Evolutionary conservation across 1,140 invertebrate genomes (phyloP).

Genomic region (roundworm (Caenorhabditis elegans)): WBcel235 BX284603.4:4643001-4643500

Average conservation of each 20-base stretch:
- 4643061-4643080: no score
- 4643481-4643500: background rate
- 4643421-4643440: background rate
- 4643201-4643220: constrained; percentile 6
- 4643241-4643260: background rate
- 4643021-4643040: no score
- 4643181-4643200: background rate
- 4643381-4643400: background rate
- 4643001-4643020: no score
- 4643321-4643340: no score
- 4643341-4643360: no score
- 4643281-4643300: no score
- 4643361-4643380: background rate
- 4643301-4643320: no score
- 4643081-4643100: no score
- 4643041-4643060: no score
- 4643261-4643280: background rate
- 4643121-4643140: no score
- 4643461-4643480: background rate
- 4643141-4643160: background rate
- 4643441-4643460: background rate
- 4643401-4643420: background rate
- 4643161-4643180: constrained; percentile 3
- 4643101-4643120: no score
- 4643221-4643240: background rate